Evolutionary conservation across 2,888 invertebrate species (phyloP).

Genomic region (Desoria tigrina): DNA sequence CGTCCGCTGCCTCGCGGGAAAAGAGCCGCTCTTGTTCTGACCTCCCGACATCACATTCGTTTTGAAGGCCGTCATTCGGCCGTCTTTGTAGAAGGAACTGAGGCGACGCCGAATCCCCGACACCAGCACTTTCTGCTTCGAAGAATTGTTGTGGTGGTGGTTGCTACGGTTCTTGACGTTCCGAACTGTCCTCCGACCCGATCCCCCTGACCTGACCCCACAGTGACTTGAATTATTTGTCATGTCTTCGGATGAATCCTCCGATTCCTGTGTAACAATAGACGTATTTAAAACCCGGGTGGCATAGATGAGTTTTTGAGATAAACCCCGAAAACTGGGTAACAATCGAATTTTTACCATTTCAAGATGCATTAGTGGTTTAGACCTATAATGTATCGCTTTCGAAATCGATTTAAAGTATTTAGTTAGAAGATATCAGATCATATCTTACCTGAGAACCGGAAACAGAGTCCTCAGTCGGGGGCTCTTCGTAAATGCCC

Average conservation of each 20-base stretch:
- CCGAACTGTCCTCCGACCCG: conserved; percentile 46
- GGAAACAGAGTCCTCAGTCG: conserved; percentile 19
- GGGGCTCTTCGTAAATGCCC: conserved; percentile 16
- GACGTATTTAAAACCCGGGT: too few relatives aligned
- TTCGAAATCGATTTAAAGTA: too few relatives aligned
- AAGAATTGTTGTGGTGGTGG: conserved; percentile 29
- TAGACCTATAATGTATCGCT: too few relatives aligned
- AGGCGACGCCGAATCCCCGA: conserved; percentile 38
- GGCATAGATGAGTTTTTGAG: conserved; percentile 17
- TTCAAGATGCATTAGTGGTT: too few relatives aligned
- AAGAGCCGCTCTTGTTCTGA: conserved; percentile 18
- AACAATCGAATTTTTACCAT: too few relatives aligned
- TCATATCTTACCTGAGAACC: conserved; percentile 26
- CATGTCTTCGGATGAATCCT: conserved; percentile 4
- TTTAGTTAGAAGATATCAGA: too few relatives aligned
- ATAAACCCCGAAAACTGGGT: too few relatives aligned
- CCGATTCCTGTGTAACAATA: conserved; percentile 1
- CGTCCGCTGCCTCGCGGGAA: conserved; percentile 24
- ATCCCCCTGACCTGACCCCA: conserved; percentile 7
- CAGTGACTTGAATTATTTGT: conserved; percentile 26
- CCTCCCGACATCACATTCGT: conserved; percentile 1
- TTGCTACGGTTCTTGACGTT: conserved; percentile 47
- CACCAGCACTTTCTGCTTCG: conserved; percentile 13
- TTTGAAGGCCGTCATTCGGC: conserved; percentile 11
- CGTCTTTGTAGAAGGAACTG: conserved; percentile 48